A percentile compares a stretch with the other conserved stretches of the same genome.
Conservation (phyloP, 1,140 invertebrate species). For the Phenacoccus solenopsis region DNA sequence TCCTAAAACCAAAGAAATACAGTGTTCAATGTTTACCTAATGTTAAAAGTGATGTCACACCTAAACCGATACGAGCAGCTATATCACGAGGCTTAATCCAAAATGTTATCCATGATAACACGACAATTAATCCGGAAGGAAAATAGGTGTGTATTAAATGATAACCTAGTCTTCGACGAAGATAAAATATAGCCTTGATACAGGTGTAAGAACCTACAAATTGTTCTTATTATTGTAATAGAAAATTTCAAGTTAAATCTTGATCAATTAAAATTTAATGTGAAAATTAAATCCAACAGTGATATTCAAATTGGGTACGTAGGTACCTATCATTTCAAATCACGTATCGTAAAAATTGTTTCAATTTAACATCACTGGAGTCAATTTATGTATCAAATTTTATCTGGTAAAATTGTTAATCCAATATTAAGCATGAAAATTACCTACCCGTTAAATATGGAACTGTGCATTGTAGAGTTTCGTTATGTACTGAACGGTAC, state of each 20-base stretch:
- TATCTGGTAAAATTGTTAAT: too few relatives aligned
- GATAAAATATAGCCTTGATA: background rate
- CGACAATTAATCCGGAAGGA: background rate
- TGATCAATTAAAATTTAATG: too few relatives aligned
- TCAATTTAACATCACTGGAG: too few relatives aligned
- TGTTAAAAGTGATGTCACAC: background rate
- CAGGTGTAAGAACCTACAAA: background rate
- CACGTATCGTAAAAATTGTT: too few relatives aligned
- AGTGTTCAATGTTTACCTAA: background rate
- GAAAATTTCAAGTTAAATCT: background rate
- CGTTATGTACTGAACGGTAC: background rate
- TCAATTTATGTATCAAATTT: too few relatives aligned
- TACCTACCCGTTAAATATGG: background rate
- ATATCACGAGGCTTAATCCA: background rate
- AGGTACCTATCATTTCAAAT: too few relatives aligned
- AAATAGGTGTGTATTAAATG: background rate
- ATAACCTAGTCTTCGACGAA: background rate
- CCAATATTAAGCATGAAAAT: too few relatives aligned
- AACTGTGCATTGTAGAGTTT: background rate
- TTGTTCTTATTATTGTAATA: background rate
- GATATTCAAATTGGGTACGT: too few relatives aligned
- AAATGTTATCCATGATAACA: constrained; percentile 7
- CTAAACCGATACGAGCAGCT: background rate
- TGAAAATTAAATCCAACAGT: too few relatives aligned
- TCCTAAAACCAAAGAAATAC: background rate